A percentile compares a stretch with the other conserved stretches of the same genome.
phyloP scores from a whole-genome alignment of 2,888 invertebrate species.

The Trachelus stipa region DNA sequence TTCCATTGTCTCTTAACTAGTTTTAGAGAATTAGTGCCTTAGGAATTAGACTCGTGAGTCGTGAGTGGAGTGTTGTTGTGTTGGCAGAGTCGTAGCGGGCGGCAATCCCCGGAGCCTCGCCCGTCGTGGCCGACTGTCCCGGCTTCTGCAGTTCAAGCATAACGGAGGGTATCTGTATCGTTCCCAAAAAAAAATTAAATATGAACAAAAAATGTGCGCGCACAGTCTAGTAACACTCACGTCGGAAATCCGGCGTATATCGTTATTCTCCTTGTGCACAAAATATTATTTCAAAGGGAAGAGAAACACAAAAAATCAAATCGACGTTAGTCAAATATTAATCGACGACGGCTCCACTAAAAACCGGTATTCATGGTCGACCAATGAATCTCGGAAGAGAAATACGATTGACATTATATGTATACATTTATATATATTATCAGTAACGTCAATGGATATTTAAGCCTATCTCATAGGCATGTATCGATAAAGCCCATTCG shows the following conservation, averaged over 20 bases:
- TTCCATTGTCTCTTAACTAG: constrained; percentile 59
- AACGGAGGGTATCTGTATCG: constrained; percentile 85
- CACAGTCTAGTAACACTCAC: not conserved
- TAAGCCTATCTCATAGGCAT: not conserved
- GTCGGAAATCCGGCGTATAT: not conserved
- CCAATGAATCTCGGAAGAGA: constrained; percentile 1
- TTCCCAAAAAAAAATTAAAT: constrained; percentile 47
- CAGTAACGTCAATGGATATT: not conserved
- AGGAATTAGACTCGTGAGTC: constrained; percentile 65
- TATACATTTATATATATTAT: not conserved
- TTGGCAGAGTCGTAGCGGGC: constrained; percentile 73
- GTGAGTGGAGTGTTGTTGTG: constrained; percentile 62
- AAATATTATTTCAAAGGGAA: constrained; percentile 35
- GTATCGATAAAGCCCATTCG: not conserved
- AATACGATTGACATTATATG: not conserved
- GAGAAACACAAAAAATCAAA: constrained; percentile 26
- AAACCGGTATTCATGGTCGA: constrained; percentile 32
- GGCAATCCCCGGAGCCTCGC: constrained; percentile 83
- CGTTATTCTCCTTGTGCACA: constrained; percentile 11
- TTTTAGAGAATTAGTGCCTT: constrained; percentile 35
- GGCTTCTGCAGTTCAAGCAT: constrained; percentile 90
- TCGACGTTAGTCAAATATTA: constrained; percentile 19
- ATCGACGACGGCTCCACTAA: constrained; percentile 30
- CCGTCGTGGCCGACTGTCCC: constrained; percentile 89
- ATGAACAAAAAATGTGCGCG: constrained; percentile 5